Conservation (phyloP, 2,113 vertebrate species). For the Lepus timidus region DNA sequence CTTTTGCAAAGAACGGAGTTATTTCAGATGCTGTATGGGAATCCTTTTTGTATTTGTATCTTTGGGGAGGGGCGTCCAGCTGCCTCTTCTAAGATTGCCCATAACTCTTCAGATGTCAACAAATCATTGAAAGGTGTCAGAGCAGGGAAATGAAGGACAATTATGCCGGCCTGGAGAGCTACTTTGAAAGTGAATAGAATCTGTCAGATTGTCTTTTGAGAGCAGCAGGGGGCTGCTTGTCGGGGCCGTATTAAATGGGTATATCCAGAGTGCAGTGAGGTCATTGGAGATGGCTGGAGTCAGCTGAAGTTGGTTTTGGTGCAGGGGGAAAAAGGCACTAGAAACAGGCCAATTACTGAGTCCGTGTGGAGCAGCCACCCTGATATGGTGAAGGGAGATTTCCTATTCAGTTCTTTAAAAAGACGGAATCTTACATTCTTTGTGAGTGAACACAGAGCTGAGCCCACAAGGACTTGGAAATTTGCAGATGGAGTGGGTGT, state of each 20-base stretch:
- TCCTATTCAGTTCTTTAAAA: slow-evolving; percentile 67
- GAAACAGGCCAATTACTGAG: slow-evolving; percentile 72
- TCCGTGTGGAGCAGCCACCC: slow-evolving; percentile 45
- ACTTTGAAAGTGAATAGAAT: slow-evolving; percentile 91
- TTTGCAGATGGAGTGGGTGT: slow-evolving; percentile 66
- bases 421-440: slow-evolving; percentile 62
- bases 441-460: slow-evolving; percentile 51
- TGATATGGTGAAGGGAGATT: slow-evolving; percentile 7
- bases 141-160: slow-evolving; percentile 89
- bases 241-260: slow-evolving; percentile 88
- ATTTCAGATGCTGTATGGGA: slow-evolving; percentile 90
- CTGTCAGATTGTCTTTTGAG: slow-evolving; percentile 90
- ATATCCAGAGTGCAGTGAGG: slow-evolving; percentile 85
- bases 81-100: slow-evolving; percentile 88
- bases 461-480: slow-evolving; percentile 14
- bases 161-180: slow-evolving; percentile 89
- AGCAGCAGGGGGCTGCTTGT: slow-evolving; percentile 88
- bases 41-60: slow-evolving; percentile 88
- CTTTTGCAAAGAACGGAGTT: slow-evolving; percentile 88
- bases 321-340: slow-evolving; percentile 58
- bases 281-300: slow-evolving; percentile 79
- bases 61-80: slow-evolving; percentile 87
- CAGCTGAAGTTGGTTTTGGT: slow-evolving; percentile 77
- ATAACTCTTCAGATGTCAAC: slow-evolving; percentile 90
- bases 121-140: slow-evolving; percentile 90